Evolutionary conservation across 1,140 invertebrate genomes (phyloP).

Genomic region (Cyclargus thomasi): DNA sequence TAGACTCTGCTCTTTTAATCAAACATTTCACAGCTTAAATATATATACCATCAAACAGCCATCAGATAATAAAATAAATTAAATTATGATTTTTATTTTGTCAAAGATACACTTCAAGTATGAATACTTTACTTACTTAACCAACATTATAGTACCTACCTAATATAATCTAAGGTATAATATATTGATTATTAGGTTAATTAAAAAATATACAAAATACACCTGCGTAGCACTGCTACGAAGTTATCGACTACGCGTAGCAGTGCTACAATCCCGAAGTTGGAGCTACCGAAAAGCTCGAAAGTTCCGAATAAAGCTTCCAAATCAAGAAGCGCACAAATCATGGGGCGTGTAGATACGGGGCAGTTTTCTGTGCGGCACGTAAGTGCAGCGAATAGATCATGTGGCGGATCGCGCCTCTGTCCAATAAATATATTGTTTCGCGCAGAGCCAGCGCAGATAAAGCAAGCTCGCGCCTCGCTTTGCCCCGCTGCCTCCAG

Average conservation of each 20-base stretch:
- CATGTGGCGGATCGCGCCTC: slow-evolving; percentile 55
- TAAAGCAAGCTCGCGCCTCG: slow-evolving; percentile 71
- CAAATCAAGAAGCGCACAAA: slow-evolving; percentile 11
- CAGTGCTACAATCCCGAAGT: not conserved
- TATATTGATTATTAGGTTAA: no score
- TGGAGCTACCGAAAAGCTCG: not conserved
- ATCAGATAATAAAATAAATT: no score
- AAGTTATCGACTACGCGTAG: not conserved
- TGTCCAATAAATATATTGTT: slow-evolving; percentile 75
- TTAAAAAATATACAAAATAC: no score
- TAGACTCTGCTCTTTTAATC: no score
- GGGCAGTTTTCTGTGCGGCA: slow-evolving; percentile 24
- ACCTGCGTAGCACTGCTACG: not conserved
- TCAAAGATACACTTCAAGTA: no score
- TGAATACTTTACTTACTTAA: no score
- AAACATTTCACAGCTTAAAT: no score
- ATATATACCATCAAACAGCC: no score
- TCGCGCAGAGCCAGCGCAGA: slow-evolving; percentile 69
- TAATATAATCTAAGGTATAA: no score
- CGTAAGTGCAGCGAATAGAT: slow-evolving; percentile 58
- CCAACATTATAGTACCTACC: no score
- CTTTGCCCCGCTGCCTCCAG: slow-evolving; percentile 49
- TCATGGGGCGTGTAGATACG: slow-evolving; percentile 11
- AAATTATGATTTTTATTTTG: no score
- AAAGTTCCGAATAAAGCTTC: slow-evolving; percentile 18